These are phyloP conservation scores for Notamacropus eugenii DNA, from an alignment of 2,797 vertebrate genomes.

Conservation along the genomic window DNA sequence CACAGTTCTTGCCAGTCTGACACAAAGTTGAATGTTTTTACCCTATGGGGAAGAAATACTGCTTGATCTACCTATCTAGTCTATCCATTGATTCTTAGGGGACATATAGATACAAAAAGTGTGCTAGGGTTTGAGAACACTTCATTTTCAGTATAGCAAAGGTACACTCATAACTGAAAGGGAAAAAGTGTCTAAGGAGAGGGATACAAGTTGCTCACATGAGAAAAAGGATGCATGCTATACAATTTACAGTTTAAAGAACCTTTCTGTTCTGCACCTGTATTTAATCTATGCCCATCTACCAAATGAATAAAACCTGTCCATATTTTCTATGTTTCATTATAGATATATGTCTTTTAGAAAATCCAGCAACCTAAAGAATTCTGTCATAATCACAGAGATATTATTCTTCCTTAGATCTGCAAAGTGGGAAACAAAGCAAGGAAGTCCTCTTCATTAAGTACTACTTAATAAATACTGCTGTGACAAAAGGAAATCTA, in stretches of 20 bases:
- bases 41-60: constrained; percentile 31
- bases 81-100: constrained; percentile 36
- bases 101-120: constrained; percentile 50
- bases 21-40: constrained; percentile 37
- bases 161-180: constrained; percentile 40
- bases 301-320: constrained; percentile 66
- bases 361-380: constrained; percentile 38
- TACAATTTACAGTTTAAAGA: constrained; percentile 67
- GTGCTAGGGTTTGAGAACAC: constrained; percentile 26
- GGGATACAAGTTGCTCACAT: constrained; percentile 62
- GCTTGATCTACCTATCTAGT: not conserved
- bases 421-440: constrained; percentile 40
- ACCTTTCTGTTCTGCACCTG: constrained; percentile 67
- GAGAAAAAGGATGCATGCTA: constrained; percentile 53
- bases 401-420: constrained; percentile 48
- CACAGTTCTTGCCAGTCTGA: constrained; percentile 1
- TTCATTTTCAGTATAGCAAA: constrained; percentile 59
- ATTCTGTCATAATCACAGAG: constrained; percentile 52
- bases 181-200: constrained; percentile 51
- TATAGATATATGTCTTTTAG: not conserved
- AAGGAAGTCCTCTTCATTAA: constrained; percentile 18
- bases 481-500: not conserved
- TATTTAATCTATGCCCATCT: constrained; percentile 67
- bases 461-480: constrained; percentile 17
- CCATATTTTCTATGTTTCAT: constrained; percentile 50